Percentiles rank a stretch among this genome's conserved stretches.
Conservation (phyloP, 2,888 invertebrate species). For the Chouioia cunea region DNA sequence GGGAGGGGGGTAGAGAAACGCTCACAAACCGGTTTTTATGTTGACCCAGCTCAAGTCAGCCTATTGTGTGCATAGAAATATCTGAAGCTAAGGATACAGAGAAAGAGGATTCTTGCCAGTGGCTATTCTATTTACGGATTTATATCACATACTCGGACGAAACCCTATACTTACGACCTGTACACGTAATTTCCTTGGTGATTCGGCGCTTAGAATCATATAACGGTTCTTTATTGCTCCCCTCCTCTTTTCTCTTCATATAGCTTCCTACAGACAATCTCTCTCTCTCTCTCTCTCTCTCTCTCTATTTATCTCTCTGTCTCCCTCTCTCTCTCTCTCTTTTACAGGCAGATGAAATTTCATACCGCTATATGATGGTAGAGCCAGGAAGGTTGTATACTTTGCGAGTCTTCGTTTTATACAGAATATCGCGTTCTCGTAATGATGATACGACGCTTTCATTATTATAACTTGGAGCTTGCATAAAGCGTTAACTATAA, state of each 20-base stretch:
- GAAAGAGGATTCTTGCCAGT: neutral
- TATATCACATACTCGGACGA: constrained; percentile 8
- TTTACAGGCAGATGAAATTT: neutral
- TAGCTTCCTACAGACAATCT: neutral
- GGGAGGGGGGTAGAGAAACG: constrained; percentile 19
- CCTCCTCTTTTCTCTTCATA: constrained; percentile 7
- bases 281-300: too few species aligned
- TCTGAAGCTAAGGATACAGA: neutral
- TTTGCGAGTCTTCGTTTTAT: neutral
- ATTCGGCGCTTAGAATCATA: constrained; percentile 25
- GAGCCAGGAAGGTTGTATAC: constrained; percentile 7
- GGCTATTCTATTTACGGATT: too few species aligned
- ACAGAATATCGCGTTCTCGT: too few species aligned
- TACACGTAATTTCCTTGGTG: constrained; percentile 31
- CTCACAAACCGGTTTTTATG: constrained; percentile 42
- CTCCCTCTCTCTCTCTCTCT: neutral
- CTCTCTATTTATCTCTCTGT: too few species aligned
- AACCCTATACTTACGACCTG: constrained; percentile 13
- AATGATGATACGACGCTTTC: too few species aligned
- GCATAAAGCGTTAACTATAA: too few species aligned
- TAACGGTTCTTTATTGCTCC: constrained; percentile 23
- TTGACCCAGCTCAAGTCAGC: too few species aligned
- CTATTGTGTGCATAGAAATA: too few species aligned
- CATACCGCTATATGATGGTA: constrained; percentile 21
- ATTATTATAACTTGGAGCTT: too few species aligned